phyloP scores from a whole-genome alignment of 2,888 invertebrate genomes.

The Noctua janthe region DNA sequence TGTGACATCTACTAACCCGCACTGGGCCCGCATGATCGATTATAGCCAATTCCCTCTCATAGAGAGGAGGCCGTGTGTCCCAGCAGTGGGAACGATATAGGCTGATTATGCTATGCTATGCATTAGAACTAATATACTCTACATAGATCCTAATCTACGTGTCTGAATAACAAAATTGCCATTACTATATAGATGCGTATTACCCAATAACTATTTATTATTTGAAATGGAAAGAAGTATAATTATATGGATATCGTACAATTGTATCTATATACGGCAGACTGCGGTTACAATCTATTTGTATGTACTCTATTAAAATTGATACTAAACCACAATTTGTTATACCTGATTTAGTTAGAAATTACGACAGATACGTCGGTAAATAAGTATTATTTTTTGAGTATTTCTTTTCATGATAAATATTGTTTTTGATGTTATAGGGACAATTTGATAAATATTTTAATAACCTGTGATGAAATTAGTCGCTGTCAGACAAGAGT shows the following conservation, averaged over 20 bases:
- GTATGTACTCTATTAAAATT: slow-evolving; percentile 41
- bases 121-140: neutral
- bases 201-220: slow-evolving; percentile 35
- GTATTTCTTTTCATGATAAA: slow-evolving; percentile 5
- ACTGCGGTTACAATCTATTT: slow-evolving; percentile 54
- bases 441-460: too few relatives aligned
- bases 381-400: slow-evolving; percentile 19
- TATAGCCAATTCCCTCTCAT: too few relatives aligned
- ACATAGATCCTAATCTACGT: neutral
- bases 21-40: too few relatives aligned
- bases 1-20: too few relatives aligned
- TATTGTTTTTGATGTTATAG: too few relatives aligned
- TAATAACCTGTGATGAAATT: too few relatives aligned
- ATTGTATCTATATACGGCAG: slow-evolving; percentile 31
- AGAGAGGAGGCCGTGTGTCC: too few relatives aligned
- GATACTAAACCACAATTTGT: slow-evolving; percentile 50
- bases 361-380: slow-evolving; percentile 8
- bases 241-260: slow-evolving; percentile 38
- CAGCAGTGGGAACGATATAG: too few relatives aligned
- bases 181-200: slow-evolving; percentile 6
- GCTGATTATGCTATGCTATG: too few relatives aligned
- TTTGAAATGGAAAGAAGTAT: slow-evolving; percentile 41
- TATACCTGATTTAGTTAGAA: slow-evolving; percentile 47
- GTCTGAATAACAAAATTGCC: neutral
- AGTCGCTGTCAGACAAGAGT: too few relatives aligned